These are phyloP conservation scores for Anableps anableps DNA, from an alignment of 2,797 vertebrate genomes.

Conservation along the genomic window DNA sequence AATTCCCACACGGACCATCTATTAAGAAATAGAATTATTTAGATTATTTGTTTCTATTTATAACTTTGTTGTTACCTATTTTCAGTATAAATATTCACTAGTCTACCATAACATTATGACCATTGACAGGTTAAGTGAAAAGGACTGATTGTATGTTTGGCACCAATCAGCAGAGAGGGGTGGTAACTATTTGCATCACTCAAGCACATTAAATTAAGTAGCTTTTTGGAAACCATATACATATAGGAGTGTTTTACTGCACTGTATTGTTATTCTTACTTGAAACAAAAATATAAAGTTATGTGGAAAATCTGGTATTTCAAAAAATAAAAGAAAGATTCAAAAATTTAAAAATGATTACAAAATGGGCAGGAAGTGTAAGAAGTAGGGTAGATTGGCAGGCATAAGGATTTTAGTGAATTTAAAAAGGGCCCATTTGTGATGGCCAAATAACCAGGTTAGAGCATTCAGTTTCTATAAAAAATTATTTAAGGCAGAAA, in stretches of 20 bases:
- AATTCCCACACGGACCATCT: background rate
- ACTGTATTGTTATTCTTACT: background rate
- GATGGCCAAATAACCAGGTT: background rate
- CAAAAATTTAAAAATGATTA: background rate
- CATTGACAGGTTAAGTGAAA: background rate
- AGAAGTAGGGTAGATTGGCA: background rate
- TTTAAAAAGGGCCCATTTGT: background rate
- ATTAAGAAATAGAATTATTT: background rate
- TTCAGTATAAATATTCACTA: background rate
- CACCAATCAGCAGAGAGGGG: background rate
- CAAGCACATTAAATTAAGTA: too few species aligned
- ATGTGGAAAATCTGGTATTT: background rate
- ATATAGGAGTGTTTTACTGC: background rate
- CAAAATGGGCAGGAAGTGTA: background rate
- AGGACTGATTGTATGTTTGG: background rate
- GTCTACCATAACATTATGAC: background rate
- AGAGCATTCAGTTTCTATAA: background rate
- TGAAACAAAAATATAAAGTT: background rate
- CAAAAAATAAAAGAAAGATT: background rate
- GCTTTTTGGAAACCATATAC: too few species aligned
- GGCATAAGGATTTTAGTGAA: background rate
- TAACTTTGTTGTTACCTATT: background rate
- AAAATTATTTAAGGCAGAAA: background rate
- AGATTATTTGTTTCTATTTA: background rate
- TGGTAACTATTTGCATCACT: background rate